Conservation (phyloP, 1,140 invertebrate species). For the Subanguina moxae region DNA sequence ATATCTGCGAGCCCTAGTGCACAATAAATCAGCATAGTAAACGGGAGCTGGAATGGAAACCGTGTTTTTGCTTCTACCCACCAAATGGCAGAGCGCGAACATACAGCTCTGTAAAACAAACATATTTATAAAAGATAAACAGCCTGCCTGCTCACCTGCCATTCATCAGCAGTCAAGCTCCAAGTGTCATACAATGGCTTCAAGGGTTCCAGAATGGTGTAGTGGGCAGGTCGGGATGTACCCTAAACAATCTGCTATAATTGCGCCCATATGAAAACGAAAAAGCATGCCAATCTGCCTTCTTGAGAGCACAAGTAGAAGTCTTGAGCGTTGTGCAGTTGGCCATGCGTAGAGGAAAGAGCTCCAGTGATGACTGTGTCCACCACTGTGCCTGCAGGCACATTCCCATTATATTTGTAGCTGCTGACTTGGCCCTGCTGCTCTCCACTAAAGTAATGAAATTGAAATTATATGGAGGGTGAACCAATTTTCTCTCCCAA, state of each 20-base stretch:
- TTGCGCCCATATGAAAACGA: not conserved
- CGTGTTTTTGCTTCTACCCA: conserved; percentile 12
- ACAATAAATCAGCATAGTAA: conserved; percentile 33
- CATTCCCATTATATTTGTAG: conserved; percentile 63
- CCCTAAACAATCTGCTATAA: conserved; percentile 63
- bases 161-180: conserved; percentile 69
- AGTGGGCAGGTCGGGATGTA: conserved; percentile 80
- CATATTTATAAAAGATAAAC: not conserved
- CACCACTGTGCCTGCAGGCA: conserved; percentile 77
- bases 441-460: too few relatives aligned
- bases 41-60: conserved; percentile 31
- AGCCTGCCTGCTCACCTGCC: not conserved
- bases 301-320: conserved; percentile 75
- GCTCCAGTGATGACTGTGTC: conserved; percentile 71
- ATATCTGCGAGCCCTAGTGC: conserved; percentile 25
- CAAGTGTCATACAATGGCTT: conserved; percentile 76
- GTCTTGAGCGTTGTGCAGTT: conserved; percentile 73
- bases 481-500: too few relatives aligned
- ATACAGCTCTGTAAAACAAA: conserved; percentile 28
- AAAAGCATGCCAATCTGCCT: conserved; percentile 3
- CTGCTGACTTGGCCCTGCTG: not conserved
- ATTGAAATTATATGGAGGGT: too few relatives aligned
- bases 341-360: too few relatives aligned
- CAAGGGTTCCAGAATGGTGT: conserved; percentile 66
- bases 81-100: conserved; percentile 22